phyloP scores from a whole-genome alignment of 2,888 invertebrate species.

The Ceraclea dissimilis region DNA sequence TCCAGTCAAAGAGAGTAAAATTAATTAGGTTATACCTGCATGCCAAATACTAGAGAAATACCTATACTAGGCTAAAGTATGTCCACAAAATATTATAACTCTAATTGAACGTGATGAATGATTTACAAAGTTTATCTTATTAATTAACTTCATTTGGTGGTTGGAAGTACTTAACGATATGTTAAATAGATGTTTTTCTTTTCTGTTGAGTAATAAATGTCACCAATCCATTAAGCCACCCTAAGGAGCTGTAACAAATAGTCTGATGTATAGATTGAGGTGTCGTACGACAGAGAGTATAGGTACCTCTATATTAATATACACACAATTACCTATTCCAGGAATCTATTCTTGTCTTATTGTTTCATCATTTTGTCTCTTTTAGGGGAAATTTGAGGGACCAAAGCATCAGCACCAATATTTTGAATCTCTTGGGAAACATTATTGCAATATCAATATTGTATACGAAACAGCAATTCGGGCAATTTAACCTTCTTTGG shows the following conservation, averaged over 20 bases:
- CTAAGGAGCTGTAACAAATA: conserved; percentile 10
- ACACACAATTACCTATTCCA: neutral
- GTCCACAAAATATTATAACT: no score
- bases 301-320: no score
- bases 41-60: no score
- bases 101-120: neutral
- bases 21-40: no score
- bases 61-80: no score
- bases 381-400: neutral
- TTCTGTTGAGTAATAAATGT: conserved; percentile 25
- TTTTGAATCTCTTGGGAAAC: no score
- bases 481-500: no score
- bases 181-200: conserved; percentile 19
- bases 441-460: no score
- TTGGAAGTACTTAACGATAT: conserved; percentile 21
- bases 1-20: no score
- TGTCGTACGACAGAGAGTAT: no score
- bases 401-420: no score
- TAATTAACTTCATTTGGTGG: conserved; percentile 11
- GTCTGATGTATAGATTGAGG: conserved; percentile 18
- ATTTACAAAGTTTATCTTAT: neutral
- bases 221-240: conserved; percentile 25
- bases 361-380: neutral
- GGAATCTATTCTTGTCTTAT: neutral
- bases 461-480: no score